Percentiles rank a stretch among this genome's conserved stretches.
Evolutionary conservation across 2,888 invertebrate genomes (phyloP).

Genomic region (Ophraella communa): DNA sequence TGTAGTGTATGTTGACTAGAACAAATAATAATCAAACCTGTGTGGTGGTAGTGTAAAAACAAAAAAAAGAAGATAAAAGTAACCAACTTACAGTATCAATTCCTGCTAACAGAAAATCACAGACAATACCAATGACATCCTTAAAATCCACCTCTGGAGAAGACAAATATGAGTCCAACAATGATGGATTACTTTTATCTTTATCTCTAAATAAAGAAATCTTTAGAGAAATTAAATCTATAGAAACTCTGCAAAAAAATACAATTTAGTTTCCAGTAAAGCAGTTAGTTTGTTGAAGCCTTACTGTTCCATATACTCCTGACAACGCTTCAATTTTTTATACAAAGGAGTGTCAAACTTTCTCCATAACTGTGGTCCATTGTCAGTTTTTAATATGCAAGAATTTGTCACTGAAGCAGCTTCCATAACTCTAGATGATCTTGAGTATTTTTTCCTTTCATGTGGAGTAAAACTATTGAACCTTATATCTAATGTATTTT

Average conservation of each 20-base stretch:
- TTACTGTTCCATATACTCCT: constrained; percentile 74
- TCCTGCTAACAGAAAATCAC: constrained; percentile 84
- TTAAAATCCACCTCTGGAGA: constrained; percentile 74
- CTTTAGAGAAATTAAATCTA: constrained; percentile 69
- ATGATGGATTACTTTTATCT: constrained; percentile 42
- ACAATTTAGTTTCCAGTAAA: too few species aligned
- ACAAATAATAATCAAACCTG: too few species aligned
- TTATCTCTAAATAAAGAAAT: constrained; percentile 61
- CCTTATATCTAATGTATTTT: constrained; percentile 73
- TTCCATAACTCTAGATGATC: constrained; percentile 71
- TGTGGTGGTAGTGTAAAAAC: too few species aligned
- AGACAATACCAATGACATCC: constrained; percentile 83
- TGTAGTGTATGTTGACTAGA: constrained; percentile 78
- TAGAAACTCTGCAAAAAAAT: constrained; percentile 65
- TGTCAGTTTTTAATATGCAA: constrained; percentile 72
- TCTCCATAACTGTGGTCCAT: constrained; percentile 74
- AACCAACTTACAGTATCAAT: constrained; percentile 77
- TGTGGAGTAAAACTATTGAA: constrained; percentile 70
- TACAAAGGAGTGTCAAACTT: constrained; percentile 76
- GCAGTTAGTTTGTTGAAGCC: constrained; percentile 24
- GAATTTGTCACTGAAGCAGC: constrained; percentile 78
- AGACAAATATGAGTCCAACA: constrained; percentile 73
- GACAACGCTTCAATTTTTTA: constrained; percentile 70
- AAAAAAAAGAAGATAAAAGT: too few species aligned
- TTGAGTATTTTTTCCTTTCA: constrained; percentile 67